Evolutionary conservation across 2,113 vertebrate genomes (phyloP).

Genomic region (Aix galericulata): DNA sequence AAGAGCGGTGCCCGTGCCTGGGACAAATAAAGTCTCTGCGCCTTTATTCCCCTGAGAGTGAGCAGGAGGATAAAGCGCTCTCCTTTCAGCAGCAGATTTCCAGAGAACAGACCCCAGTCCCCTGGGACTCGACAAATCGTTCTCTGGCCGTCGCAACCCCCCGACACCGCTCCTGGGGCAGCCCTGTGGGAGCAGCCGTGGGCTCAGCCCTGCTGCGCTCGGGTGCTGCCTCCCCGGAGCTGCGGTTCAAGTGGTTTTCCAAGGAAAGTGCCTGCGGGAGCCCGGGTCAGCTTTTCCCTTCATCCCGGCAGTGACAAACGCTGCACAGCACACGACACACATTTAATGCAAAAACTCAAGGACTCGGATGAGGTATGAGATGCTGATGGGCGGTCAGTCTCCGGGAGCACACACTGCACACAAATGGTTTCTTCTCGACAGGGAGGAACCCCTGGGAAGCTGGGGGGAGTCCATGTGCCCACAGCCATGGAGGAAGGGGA

Average conservation of each 20-base stretch:
- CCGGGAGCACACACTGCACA: neutral
- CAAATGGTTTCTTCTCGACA: neutral
- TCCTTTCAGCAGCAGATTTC: neutral
- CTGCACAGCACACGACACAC: constrained; percentile 52
- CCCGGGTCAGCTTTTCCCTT: constrained; percentile 48
- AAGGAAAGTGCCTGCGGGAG: neutral
- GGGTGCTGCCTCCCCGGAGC: neutral
- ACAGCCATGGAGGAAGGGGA: neutral
- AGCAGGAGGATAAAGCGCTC: neutral
- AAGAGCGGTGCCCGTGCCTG: neutral
- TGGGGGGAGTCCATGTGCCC: neutral
- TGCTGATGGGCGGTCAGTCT: constrained; percentile 27
- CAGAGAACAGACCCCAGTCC: neutral
- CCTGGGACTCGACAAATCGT: neutral
- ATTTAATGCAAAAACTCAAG: constrained; percentile 66
- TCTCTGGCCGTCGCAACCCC: neutral
- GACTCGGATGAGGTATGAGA: constrained; percentile 48
- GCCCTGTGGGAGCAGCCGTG: neutral
- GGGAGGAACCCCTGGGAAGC: neutral
- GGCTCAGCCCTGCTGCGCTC: neutral
- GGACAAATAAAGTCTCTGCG: neutral
- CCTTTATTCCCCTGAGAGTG: neutral
- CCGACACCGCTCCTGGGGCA: neutral
- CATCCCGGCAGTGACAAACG: constrained; percentile 36
- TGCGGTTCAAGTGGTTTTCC: neutral